phyloP scores from a whole-genome alignment of 2,113 vertebrate species.

The Scopus umbretta region DNA sequence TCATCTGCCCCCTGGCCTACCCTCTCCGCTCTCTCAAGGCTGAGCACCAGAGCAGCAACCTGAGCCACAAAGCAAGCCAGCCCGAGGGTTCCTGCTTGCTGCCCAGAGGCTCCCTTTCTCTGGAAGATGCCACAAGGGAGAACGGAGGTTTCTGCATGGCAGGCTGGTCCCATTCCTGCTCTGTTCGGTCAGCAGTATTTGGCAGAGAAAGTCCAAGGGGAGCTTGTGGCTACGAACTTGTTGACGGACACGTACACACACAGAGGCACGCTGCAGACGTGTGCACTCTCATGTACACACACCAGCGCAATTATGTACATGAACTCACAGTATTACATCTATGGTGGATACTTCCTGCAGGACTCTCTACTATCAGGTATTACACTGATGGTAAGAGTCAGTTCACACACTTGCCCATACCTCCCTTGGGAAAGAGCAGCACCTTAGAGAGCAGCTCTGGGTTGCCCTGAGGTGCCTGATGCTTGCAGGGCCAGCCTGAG shows the following conservation, averaged over 20 bases:
- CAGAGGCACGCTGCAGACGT: fast-evolving
- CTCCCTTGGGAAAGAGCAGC: background rate
- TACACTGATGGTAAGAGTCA: background rate
- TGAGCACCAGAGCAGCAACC: background rate
- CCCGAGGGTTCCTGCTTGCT: background rate
- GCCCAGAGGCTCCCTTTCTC: background rate
- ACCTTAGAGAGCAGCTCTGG: background rate
- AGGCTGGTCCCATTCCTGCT: background rate
- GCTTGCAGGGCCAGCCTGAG: background rate
- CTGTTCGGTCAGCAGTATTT: background rate
- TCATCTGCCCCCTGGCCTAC: background rate
- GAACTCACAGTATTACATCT: background rate
- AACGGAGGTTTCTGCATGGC: background rate
- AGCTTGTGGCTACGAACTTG: background rate
- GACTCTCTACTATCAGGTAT: background rate
- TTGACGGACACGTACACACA: background rate
- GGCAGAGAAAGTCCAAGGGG: background rate
- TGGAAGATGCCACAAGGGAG: background rate
- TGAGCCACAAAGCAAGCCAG: background rate
- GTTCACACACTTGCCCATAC: background rate
- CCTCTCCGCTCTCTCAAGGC: background rate
- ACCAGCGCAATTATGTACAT: background rate
- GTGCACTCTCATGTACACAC: background rate
- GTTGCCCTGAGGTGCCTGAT: background rate
- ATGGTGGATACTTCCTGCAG: background rate